A percentile compares a stretch with the other conserved stretches of the same genome.
phyloP scores from a whole-genome alignment of 37 sponge, comb jelly and placozoan genomes.

The Halisarca cf. caerulea region DNA sequence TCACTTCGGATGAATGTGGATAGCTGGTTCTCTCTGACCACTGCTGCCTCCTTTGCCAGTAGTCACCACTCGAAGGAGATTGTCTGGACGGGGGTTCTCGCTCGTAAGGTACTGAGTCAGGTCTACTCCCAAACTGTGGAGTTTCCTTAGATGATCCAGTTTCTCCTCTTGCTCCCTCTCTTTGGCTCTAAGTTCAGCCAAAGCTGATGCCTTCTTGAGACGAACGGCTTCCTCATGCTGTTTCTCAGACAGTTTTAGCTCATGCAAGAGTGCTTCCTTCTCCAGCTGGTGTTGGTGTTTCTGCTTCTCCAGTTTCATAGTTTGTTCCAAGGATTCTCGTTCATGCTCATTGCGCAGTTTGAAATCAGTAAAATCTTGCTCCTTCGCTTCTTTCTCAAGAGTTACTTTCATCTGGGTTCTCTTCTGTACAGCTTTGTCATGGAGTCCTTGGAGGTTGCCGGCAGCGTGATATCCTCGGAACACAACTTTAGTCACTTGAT shows the following conservation, averaged over 20 bases:
- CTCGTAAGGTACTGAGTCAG: conserved; percentile 72
- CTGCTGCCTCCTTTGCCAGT: background rate
- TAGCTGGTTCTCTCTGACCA: background rate
- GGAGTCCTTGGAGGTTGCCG: conserved; percentile 71
- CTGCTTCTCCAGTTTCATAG: conserved; percentile 48
- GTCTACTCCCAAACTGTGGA: conserved; percentile 75
- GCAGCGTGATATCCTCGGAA: conserved; percentile 84
- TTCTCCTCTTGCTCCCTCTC: conserved; percentile 57
- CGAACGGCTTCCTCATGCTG: conserved; percentile 60
- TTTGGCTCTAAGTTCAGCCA: conserved; percentile 59
- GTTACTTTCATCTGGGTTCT: conserved; percentile 68
- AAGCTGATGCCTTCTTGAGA: conserved; percentile 52
- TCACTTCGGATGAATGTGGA: conserved; percentile 41
- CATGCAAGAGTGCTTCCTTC: conserved; percentile 64
- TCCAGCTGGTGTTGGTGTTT: conserved; percentile 55
- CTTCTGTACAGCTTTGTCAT: conserved; percentile 58
- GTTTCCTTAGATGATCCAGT: conserved; percentile 46
- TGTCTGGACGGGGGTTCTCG: conserved; percentile 79
- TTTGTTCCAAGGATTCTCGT: conserved; percentile 64
- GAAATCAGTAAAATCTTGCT: conserved; percentile 80
- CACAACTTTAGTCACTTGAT: conserved; percentile 78
- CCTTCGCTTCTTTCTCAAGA: conserved; percentile 72
- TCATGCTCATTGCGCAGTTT: conserved; percentile 74
- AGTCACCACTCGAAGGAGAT: conserved; percentile 54
- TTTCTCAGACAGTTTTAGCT: conserved; percentile 64